Evolutionary conservation across 2,797 vertebrate genomes (phyloP).

Genomic region (Neosalanx taihuensis): DNA sequence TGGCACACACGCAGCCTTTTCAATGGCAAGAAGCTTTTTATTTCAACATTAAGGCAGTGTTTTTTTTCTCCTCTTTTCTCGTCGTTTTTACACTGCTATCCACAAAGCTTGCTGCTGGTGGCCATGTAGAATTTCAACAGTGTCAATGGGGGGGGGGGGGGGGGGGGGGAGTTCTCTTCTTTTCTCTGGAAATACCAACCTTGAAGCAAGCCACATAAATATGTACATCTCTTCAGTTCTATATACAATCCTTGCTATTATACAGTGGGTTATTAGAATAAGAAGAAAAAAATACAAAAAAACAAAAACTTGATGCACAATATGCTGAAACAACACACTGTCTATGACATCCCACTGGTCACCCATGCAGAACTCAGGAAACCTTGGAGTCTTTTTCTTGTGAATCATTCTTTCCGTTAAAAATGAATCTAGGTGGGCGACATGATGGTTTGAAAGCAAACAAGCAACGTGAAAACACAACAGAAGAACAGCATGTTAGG

Average conservation of each 20-base stretch:
- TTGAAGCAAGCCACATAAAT: slow-evolving; percentile 82
- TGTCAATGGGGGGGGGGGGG: slow-evolving; percentile 64
- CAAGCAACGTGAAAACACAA: slow-evolving; percentile 35
- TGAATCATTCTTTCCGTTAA: slow-evolving; percentile 48
- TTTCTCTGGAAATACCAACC: slow-evolving; percentile 74
- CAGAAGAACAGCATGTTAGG: slow-evolving; percentile 30
- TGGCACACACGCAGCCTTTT: slow-evolving; percentile 19
- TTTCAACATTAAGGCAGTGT: slow-evolving; percentile 85
- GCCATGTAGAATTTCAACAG: slow-evolving; percentile 80
- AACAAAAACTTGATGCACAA: slow-evolving; percentile 71
- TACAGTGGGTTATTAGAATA: slow-evolving; percentile 73
- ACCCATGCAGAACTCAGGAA: slow-evolving; percentile 54
- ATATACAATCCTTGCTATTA: slow-evolving; percentile 80
- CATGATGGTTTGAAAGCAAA: slow-evolving; percentile 33
- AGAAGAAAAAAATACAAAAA: slow-evolving; percentile 36
- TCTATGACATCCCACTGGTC: slow-evolving; percentile 39
- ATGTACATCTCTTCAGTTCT: slow-evolving; percentile 84
- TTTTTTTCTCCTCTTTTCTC: slow-evolving; percentile 49
- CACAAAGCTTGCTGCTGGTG: slow-evolving; percentile 78
- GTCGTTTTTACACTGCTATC: slow-evolving; percentile 80
- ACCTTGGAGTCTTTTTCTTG: slow-evolving; percentile 50
- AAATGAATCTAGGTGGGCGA: slow-evolving; percentile 41
- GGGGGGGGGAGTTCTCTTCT: too few species aligned
- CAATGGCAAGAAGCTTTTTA: slow-evolving; percentile 84
- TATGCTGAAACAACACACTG: slow-evolving; percentile 73